phyloP scores from a whole-genome alignment of 1,140 invertebrate species.

The Eurosta solidaginis region DNA sequence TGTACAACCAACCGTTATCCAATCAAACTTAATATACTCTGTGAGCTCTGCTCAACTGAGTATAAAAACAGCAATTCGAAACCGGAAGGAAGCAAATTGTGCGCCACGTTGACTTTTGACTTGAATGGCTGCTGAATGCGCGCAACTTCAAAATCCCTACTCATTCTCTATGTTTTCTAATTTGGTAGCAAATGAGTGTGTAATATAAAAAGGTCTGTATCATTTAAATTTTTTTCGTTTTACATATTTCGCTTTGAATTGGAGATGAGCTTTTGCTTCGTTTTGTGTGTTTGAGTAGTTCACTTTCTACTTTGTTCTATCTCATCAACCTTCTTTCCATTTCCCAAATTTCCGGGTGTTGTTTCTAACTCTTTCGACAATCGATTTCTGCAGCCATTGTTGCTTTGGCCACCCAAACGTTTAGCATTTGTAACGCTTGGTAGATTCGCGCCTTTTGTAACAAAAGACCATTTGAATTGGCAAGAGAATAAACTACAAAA shows the following conservation, averaged over 20 bases:
- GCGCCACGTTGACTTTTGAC: constrained; percentile 31
- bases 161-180: neutral
- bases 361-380: constrained; percentile 13
- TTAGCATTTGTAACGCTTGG: constrained; percentile 3
- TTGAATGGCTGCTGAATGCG: neutral
- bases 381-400: neutral
- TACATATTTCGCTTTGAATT: no score
- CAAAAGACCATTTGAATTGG: neutral
- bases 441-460: neutral
- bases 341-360: neutral
- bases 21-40: no score
- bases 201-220: no score
- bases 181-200: constrained; percentile 17
- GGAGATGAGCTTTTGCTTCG: no score
- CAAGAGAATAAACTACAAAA: neutral
- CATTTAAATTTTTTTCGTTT: no score
- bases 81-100: constrained; percentile 26
- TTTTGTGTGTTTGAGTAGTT: neutral
- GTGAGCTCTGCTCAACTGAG: no score
- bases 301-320: no score
- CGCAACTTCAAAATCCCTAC: neutral
- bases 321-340: no score
- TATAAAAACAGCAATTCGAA: neutral
- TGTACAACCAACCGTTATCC: no score
- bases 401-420: constrained; percentile 3